A percentile compares a stretch with the other conserved stretches of the same genome.
Conservation (phyloP, 2,888 invertebrate genomes). For the Caenorhabditis angaria region DNA sequence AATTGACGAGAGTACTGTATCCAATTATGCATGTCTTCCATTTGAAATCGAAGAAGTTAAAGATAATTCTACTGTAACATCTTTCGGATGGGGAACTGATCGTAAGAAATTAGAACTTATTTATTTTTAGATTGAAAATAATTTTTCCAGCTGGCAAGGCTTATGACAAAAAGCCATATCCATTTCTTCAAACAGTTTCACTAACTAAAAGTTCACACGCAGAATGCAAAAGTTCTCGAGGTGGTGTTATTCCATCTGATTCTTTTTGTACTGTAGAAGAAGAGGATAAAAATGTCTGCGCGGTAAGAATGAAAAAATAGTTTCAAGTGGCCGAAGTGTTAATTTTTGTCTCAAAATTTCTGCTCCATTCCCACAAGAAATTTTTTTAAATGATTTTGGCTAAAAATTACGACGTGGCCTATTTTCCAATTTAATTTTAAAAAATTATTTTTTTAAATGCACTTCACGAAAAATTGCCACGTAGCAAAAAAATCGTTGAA, state of each 20-base stretch:
- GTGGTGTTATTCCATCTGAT: slow-evolving; percentile 20
- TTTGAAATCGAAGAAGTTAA: slow-evolving; percentile 1
- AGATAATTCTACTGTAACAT: slow-evolving; percentile 14
- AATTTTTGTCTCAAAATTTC: too few relatives aligned
- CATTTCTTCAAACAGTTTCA: slow-evolving; percentile 27
- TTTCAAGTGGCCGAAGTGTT: too few relatives aligned
- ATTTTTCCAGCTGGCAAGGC: slow-evolving; percentile 12
- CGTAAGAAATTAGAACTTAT: slow-evolving; percentile 1
- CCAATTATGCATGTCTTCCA: slow-evolving; percentile 35
- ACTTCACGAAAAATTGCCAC: too few relatives aligned
- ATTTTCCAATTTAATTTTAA: too few relatives aligned
- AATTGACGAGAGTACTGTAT: slow-evolving; percentile 15
- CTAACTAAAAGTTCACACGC: slow-evolving; percentile 10
- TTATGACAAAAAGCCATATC: slow-evolving; percentile 19
- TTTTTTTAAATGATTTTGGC: too few relatives aligned
- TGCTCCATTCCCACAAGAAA: too few relatives aligned
- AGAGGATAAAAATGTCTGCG: slow-evolving; percentile 34
- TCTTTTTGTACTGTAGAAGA: slow-evolving; percentile 36
- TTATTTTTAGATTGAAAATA: neutral
- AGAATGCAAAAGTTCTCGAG: neutral
- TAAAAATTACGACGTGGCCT: too few relatives aligned
- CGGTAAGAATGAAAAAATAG: too few relatives aligned
- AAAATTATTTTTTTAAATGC: too few relatives aligned
- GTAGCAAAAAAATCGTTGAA: too few relatives aligned
- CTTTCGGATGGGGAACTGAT: slow-evolving; percentile 41